Percentiles rank a stretch among this genome's conserved stretches.
Conservation (phyloP, 1,140 invertebrate genomes). For the Pseudomyrmex pallidus region DNA sequence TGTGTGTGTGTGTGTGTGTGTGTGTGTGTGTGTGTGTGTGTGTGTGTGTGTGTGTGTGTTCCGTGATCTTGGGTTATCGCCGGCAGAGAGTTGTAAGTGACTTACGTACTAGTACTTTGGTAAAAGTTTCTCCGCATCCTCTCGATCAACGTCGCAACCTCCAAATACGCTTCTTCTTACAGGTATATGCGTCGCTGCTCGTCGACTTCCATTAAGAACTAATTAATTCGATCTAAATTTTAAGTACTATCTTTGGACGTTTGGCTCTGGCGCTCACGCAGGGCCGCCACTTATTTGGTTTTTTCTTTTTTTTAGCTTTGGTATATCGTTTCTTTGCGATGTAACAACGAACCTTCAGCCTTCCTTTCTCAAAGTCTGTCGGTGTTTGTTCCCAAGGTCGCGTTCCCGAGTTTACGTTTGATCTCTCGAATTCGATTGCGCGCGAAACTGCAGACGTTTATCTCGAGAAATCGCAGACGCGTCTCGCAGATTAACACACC, state of each 20-base stretch:
- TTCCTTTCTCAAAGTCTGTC: background rate
- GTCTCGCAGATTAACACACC: background rate
- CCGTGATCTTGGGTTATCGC: slow-evolving; percentile 43
- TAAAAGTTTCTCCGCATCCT: slow-evolving; percentile 70
- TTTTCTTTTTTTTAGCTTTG: slow-evolving; percentile 30
- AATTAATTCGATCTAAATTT: slow-evolving; percentile 75
- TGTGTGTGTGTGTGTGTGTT: background rate
- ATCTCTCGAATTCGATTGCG: slow-evolving; percentile 36
- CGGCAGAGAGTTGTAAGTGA: slow-evolving; percentile 55
- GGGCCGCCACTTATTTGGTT: slow-evolving; percentile 31
- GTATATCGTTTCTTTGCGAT: slow-evolving; percentile 25
- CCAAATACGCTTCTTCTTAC: slow-evolving; percentile 60
- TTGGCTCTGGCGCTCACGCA: slow-evolving; percentile 58
- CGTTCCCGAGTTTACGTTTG: background rate
- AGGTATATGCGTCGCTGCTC: slow-evolving; percentile 65
- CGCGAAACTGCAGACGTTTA: background rate
- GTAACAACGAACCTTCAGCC: slow-evolving; percentile 24
- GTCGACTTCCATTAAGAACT: slow-evolving; percentile 65
- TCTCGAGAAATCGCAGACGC: background rate
- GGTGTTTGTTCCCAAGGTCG: slow-evolving; percentile 8
- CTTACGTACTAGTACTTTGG: slow-evolving; percentile 82
- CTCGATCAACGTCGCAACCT: slow-evolving; percentile 53
- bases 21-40: background rate
- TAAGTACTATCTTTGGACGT: slow-evolving; percentile 79
- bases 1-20: background rate